Percentiles rank a stretch among this genome's conserved stretches.
Conservation (phyloP, 2,888 invertebrate species). For the Parapristionchus giblindavisi region DNA sequence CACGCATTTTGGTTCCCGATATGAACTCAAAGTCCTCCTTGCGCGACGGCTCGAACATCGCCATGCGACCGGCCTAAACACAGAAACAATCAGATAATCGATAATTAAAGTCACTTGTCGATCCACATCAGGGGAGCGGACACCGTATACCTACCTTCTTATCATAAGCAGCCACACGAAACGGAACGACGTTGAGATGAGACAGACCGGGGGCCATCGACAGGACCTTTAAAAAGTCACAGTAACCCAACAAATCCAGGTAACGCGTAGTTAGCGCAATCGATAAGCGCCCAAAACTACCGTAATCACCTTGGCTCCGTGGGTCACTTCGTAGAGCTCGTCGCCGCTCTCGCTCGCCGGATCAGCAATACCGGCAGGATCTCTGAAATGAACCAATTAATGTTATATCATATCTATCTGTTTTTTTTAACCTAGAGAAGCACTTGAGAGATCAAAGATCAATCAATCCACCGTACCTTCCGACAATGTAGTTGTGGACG, state of each 20-base stretch:
- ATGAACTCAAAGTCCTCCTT: conserved; percentile 92
- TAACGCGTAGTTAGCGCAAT: no score
- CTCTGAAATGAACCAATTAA: conserved; percentile 74
- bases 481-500: conserved; percentile 97
- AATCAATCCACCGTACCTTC: conserved; percentile 71
- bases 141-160: conserved; percentile 76
- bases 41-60: conserved; percentile 84
- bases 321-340: conserved; percentile 90
- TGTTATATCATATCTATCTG: not conserved
- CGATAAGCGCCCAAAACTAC: not conserved
- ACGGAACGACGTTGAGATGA: conserved; percentile 93
- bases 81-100: no score
- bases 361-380: conserved; percentile 97
- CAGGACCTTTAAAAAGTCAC: conserved; percentile 80
- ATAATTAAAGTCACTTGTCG: no score
- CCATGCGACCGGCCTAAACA: conserved; percentile 53
- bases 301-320: conserved; percentile 79
- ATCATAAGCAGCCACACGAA: conserved; percentile 97
- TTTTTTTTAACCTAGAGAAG: not conserved
- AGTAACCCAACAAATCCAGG: no score
- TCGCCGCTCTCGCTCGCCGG: conserved; percentile 80
- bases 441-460: no score
- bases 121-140: no score
- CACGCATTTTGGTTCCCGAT: conserved; percentile 87
- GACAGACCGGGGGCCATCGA: conserved; percentile 92